Conservation (phyloP, 53 echinoderm and acorn worm genomes). For the Henricia sp. region DNA sequence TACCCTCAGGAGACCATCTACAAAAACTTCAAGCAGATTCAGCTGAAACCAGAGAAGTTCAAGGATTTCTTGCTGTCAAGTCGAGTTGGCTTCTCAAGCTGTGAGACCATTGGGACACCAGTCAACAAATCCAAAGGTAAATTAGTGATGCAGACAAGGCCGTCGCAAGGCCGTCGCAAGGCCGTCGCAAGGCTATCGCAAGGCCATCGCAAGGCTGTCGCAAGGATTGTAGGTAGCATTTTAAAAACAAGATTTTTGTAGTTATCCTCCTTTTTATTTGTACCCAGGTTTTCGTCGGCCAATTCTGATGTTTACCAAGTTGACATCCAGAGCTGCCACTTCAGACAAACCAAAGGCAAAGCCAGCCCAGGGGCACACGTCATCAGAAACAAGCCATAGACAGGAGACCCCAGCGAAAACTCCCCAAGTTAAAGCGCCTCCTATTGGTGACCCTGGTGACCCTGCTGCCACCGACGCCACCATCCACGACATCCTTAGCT, state of each 20-base stretch:
- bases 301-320: constrained; percentile 90
- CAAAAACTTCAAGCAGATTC: constrained; percentile 83
- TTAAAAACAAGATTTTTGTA: too few relatives aligned
- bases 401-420: background rate
- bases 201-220: too few relatives aligned
- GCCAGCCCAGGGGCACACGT: background rate
- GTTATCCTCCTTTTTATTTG: too few relatives aligned
- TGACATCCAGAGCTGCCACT: constrained; percentile 32
- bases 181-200: too few relatives aligned
- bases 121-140: constrained; percentile 95
- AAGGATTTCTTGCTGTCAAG: constrained; percentile 82
- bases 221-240: too few relatives aligned
- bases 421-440: background rate
- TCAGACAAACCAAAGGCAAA: background rate
- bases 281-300: constrained; percentile 94
- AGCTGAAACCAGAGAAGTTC: constrained; percentile 87
- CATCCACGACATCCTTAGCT: background rate
- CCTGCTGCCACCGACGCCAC: background rate
- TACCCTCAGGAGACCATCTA: constrained; percentile 88
- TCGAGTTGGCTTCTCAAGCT: constrained; percentile 87
- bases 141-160: too few relatives aligned
- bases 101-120: constrained; percentile 94
- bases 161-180: too few relatives aligned
- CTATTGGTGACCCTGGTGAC: background rate
- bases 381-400: background rate